phyloP scores from a whole-genome alignment of 2,113 vertebrate genomes.

The Myxocyprinus asiaticus region DNA sequence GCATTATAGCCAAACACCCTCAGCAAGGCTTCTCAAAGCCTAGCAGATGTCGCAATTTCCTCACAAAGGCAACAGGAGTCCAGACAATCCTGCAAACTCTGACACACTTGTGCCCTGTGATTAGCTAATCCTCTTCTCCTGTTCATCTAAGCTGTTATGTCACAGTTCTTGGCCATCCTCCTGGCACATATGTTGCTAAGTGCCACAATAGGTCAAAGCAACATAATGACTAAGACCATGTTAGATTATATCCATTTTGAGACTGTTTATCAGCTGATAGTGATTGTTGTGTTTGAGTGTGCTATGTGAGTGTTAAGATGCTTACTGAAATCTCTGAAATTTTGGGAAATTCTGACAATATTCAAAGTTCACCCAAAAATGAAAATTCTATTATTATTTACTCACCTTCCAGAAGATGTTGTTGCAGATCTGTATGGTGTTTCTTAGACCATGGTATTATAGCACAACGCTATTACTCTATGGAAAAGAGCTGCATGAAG shows the following conservation, averaged over 20 bases:
- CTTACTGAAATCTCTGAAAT: not conserved
- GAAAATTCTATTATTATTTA: no score
- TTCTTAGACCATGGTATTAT: no score
- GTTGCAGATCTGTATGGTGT: no score
- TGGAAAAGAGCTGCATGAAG: no score
- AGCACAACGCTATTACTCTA: no score
- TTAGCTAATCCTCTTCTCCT: slow-evolving; percentile 37
- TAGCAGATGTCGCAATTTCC: not conserved
- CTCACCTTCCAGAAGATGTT: no score
- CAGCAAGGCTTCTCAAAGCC: not conserved
- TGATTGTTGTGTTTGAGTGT: not conserved
- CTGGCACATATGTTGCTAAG: not conserved
- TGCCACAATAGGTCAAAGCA: not conserved
- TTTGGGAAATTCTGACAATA: no score
- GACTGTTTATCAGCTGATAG: not conserved
- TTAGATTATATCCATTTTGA: not conserved
- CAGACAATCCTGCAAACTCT: slow-evolving; percentile 3
- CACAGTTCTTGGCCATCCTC: not conserved
- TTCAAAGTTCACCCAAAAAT: not conserved
- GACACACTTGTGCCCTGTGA: slow-evolving; percentile 17
- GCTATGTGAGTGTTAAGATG: no score
- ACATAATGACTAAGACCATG: not conserved
- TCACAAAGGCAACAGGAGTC: slow-evolving; percentile 1
- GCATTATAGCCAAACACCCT: not conserved
- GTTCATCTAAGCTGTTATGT: not conserved